A percentile compares a stretch with the other conserved stretches of the same genome.
phyloP scores from a whole-genome alignment of 2,888 invertebrate genomes.

The Phortica okadai region DNA sequence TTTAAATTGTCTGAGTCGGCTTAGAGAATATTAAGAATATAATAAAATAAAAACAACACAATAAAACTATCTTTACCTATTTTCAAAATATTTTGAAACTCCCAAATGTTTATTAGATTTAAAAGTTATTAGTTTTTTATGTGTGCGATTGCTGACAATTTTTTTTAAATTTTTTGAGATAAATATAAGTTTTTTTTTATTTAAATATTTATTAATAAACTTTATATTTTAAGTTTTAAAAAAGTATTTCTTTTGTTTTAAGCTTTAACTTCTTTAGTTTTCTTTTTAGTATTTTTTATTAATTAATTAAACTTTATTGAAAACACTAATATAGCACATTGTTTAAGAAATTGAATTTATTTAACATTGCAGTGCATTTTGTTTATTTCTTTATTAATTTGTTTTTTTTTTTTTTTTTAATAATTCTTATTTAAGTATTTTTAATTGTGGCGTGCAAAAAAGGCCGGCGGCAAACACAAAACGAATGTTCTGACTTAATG shows the following conservation, averaged over 20 bases:
- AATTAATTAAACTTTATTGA: neutral
- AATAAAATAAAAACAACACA: too few relatives aligned
- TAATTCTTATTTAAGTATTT: neutral
- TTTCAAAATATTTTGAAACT: too few relatives aligned
- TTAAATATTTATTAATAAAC: neutral
- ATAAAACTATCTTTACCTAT: too few relatives aligned
- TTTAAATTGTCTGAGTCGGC: too few relatives aligned
- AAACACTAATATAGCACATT: neutral
- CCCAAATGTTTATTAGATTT: neutral
- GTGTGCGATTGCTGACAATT: too few relatives aligned
- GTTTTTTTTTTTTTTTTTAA: neutral
- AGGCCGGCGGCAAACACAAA: conserved; percentile 1
- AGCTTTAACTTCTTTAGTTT: neutral
- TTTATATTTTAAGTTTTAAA: neutral
- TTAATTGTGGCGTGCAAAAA: neutral
- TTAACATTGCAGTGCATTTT: neutral
- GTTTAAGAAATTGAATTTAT: neutral
- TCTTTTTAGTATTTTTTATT: conserved; percentile 8
- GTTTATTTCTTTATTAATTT: neutral
- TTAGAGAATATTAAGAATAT: too few relatives aligned
- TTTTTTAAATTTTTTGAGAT: too few relatives aligned
- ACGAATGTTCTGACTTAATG: neutral
- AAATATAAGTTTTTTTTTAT: neutral
- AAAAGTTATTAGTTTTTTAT: neutral
- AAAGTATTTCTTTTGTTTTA: neutral